Evolutionary conservation across 53 echinoderm and acorn worm genomes (phyloP).

Genomic region (Luidia sarsii): DNA sequence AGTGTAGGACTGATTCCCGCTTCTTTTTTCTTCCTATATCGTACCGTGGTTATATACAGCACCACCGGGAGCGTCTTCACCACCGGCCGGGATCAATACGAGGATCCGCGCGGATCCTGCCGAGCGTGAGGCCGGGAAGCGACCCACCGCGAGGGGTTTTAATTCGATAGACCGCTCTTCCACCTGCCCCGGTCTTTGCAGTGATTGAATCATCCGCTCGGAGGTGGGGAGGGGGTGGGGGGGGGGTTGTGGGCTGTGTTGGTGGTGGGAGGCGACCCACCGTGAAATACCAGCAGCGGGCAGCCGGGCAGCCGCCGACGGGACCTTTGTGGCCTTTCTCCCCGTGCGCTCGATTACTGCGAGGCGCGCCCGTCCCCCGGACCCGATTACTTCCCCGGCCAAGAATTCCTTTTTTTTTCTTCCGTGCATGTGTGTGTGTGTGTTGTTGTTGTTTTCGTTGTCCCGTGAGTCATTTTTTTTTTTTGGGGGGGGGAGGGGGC

Average conservation of each 20-base stretch:
- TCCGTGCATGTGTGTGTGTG: no score
- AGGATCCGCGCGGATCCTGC: constrained; percentile 15
- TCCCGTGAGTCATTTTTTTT: no score
- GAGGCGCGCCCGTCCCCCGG: not conserved
- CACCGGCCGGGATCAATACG: not conserved
- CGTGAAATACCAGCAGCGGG: constrained; percentile 32
- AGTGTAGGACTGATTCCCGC: not conserved
- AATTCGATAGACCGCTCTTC: constrained; percentile 30
- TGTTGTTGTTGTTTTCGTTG: no score
- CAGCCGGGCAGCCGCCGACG: not conserved
- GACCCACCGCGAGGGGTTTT: constrained; percentile 17
- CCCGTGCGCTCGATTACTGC: not conserved
- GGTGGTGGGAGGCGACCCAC: no score
- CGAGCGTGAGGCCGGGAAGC: constrained; percentile 20
- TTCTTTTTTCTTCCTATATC: no score
- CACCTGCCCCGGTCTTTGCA: constrained; percentile 22
- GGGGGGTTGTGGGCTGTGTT: no score
- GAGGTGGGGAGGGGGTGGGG: no score
- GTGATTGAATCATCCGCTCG: constrained; percentile 41
- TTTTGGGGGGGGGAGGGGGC: no score
- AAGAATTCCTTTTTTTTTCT: no score
- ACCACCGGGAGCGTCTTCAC: no score
- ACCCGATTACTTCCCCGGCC: no score
- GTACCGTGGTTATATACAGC: no score
- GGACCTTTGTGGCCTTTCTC: not conserved